phyloP scores from a whole-genome alignment of 2,113 vertebrate genomes.

The Hassar affinis region DNA sequence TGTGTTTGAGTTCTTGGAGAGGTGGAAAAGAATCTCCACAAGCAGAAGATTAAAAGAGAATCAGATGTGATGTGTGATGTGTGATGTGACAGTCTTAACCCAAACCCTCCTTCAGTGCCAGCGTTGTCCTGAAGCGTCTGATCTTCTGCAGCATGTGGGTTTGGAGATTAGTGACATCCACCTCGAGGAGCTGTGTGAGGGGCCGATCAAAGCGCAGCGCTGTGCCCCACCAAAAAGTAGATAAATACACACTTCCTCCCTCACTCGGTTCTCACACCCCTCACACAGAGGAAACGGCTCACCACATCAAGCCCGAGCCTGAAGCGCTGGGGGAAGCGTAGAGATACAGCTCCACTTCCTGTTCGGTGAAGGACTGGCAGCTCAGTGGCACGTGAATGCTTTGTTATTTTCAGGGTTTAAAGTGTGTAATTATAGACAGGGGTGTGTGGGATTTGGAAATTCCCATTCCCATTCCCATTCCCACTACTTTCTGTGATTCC shows the following conservation, averaged over 20 bases:
- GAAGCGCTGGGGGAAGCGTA: slow-evolving; percentile 57
- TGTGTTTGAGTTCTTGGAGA: not conserved
- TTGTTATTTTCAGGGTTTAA: slow-evolving; percentile 11
- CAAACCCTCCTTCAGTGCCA: not conserved
- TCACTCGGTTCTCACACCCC: slow-evolving; percentile 70
- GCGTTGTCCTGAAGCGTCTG: not conserved
- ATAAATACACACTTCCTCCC: slow-evolving; percentile 77
- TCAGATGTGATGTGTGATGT: not conserved
- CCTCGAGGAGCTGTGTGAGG: not conserved
- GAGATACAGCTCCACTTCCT: slow-evolving; percentile 34
- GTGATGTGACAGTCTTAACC: not conserved
- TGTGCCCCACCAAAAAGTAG: slow-evolving; percentile 69
- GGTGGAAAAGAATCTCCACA: not conserved
- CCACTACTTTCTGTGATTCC: not conserved
- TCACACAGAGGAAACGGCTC: slow-evolving; percentile 69
- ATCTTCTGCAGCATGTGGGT: not conserved
- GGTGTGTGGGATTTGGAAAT: slow-evolving; percentile 20
- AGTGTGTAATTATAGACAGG: slow-evolving; percentile 20
- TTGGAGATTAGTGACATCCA: slow-evolving; percentile 4
- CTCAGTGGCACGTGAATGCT: slow-evolving; percentile 1
- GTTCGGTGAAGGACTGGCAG: not conserved
- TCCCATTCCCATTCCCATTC: slow-evolving; percentile 27
- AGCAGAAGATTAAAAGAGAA: not conserved
- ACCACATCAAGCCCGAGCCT: slow-evolving; percentile 72
- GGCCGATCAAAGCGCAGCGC: slow-evolving; percentile 69